These are phyloP conservation scores for Tyto alba DNA, from an alignment of 2,113 vertebrate species.

Conservation along the genomic window DNA sequence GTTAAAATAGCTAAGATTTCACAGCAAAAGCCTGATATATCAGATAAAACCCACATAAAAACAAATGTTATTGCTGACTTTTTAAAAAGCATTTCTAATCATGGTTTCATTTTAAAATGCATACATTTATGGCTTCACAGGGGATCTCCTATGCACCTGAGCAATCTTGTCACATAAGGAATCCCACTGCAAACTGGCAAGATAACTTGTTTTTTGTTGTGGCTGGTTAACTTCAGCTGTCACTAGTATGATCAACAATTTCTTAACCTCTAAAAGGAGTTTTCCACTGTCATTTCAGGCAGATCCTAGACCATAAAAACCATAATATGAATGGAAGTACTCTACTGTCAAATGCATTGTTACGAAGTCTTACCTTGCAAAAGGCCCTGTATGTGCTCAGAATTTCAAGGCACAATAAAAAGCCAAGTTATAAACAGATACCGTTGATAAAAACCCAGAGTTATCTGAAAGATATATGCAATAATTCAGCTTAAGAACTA, in stretches of 20 bases:
- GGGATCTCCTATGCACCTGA: not conserved
- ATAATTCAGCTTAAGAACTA: not conserved
- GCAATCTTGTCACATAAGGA: not conserved
- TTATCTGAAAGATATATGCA: not conserved
- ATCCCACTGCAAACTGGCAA: not conserved
- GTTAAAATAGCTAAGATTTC: not conserved
- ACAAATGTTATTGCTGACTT: not conserved
- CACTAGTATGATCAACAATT: not conserved
- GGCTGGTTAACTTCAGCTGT: not conserved
- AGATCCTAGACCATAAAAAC: not conserved
- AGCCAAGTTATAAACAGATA: not conserved
- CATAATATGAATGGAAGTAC: not conserved
- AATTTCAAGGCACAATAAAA: not conserved
- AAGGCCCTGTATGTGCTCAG: not conserved
- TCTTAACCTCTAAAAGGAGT: not conserved
- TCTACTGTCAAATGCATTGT: not conserved
- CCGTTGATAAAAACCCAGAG: not conserved
- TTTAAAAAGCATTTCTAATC: not conserved
- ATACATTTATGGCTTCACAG: not conserved
- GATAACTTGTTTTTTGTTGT: not conserved
- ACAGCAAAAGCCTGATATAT: not conserved
- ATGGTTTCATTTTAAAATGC: not conserved
- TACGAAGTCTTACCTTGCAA: not conserved
- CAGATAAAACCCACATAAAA: not conserved
- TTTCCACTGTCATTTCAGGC: not conserved